Conservation (phyloP, 2,797 vertebrate species). For the Poecilia gillii region DNA sequence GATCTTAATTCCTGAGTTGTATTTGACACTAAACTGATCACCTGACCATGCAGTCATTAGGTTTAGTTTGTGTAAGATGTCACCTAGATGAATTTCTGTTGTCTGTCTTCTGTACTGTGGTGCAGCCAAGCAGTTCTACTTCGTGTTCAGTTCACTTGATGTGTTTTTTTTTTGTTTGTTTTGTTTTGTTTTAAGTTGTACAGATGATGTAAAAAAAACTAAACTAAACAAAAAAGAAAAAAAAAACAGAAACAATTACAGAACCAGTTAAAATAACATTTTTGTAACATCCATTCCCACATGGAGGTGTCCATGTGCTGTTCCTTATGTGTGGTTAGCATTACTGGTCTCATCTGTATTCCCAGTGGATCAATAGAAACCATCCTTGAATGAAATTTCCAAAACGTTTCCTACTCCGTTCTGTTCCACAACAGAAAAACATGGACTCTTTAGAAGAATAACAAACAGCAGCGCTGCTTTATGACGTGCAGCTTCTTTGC, state of each 20-base stretch:
- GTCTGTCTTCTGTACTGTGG: background rate
- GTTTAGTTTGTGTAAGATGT: conserved; percentile 4
- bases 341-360: background rate
- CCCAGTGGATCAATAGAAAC: background rate
- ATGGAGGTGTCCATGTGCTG: no score
- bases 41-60: conserved; percentile 2
- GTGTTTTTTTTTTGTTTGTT: background rate
- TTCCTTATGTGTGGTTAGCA: background rate
- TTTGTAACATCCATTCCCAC: no score
- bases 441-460: background rate
- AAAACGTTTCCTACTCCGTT: background rate
- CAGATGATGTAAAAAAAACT: background rate
- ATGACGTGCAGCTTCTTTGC: background rate
- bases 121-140: background rate
- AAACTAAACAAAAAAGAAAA: background rate
- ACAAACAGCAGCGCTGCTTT: background rate
- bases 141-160: background rate
- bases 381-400: background rate
- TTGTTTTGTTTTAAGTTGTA: background rate
- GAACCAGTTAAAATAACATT: background rate
- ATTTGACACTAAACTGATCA: conserved; percentile 21
- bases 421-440: background rate
- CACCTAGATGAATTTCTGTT: background rate
- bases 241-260: background rate
- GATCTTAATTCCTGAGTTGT: conserved; percentile 8